phyloP scores from a whole-genome alignment of 2,113 vertebrate species.

The Cyprinodon tularosa region DNA sequence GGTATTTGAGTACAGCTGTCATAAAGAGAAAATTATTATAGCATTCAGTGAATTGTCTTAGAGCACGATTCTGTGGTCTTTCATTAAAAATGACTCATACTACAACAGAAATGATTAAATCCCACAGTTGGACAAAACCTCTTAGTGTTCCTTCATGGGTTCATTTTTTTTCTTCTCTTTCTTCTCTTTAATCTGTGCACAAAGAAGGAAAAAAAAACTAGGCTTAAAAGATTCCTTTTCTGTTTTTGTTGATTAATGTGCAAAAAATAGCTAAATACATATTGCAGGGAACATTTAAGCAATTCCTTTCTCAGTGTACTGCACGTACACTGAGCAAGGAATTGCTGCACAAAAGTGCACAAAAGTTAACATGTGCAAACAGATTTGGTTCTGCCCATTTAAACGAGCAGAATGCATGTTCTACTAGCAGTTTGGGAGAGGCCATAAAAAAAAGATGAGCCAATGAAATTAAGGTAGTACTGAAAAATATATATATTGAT shows the following conservation, averaged over 20 bases:
- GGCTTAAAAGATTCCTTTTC: neutral
- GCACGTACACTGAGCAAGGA: too few species aligned
- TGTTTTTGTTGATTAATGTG: neutral
- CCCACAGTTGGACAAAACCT: slow-evolving; percentile 1
- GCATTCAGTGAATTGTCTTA: neutral
- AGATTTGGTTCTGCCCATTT: too few species aligned
- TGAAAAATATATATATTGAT: too few species aligned
- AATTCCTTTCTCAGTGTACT: too few species aligned
- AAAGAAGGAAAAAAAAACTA: neutral
- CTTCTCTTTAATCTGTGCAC: neutral
- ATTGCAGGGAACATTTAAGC: too few species aligned
- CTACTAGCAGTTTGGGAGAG: too few species aligned
- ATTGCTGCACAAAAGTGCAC: too few species aligned
- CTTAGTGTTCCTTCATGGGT: neutral
- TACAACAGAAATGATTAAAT: slow-evolving; percentile 10
- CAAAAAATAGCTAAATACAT: neutral
- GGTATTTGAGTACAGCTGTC: slow-evolving; percentile 1
- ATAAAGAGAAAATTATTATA: slow-evolving; percentile 11
- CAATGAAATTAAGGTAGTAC: too few species aligned
- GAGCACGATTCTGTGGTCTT: neutral
- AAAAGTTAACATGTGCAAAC: too few species aligned
- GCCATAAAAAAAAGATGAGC: too few species aligned
- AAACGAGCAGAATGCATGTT: too few species aligned
- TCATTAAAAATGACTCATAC: neutral
- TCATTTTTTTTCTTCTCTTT: neutral